phyloP scores from a whole-genome alignment of 2,113 vertebrate species.

The Amazona guildingii region DNA sequence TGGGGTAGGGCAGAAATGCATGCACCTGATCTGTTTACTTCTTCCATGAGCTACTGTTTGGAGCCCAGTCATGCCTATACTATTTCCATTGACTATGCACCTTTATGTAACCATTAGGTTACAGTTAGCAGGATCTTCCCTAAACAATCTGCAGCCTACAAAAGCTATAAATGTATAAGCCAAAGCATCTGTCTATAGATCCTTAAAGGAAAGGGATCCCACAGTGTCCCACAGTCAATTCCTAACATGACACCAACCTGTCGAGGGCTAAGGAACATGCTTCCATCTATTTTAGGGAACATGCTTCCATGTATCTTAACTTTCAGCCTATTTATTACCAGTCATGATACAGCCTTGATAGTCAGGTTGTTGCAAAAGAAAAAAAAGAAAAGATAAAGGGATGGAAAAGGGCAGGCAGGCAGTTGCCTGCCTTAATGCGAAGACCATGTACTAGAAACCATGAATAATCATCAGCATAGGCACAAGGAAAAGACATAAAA shows the following conservation, averaged over 20 bases:
- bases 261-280: background rate
- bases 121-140: background rate
- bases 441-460: background rate
- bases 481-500: background rate
- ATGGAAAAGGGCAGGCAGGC: background rate
- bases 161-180: background rate
- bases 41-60: background rate
- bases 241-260: background rate
- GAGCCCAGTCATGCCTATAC: background rate
- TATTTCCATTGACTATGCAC: background rate
- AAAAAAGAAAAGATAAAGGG: background rate
- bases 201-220: background rate
- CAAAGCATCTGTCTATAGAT: background rate
- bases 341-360: background rate
- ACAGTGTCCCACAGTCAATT: background rate
- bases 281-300: background rate
- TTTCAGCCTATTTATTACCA: background rate
- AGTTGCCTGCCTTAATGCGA: background rate
- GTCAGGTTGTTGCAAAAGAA: background rate
- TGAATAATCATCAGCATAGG: background rate
- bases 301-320: background rate
- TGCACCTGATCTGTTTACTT: background rate
- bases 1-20: background rate
- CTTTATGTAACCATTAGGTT: background rate
- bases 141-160: background rate